Evolutionary conservation across 2,113 vertebrate genomes (phyloP).

Genomic region (Trogon surrucura): DNA sequence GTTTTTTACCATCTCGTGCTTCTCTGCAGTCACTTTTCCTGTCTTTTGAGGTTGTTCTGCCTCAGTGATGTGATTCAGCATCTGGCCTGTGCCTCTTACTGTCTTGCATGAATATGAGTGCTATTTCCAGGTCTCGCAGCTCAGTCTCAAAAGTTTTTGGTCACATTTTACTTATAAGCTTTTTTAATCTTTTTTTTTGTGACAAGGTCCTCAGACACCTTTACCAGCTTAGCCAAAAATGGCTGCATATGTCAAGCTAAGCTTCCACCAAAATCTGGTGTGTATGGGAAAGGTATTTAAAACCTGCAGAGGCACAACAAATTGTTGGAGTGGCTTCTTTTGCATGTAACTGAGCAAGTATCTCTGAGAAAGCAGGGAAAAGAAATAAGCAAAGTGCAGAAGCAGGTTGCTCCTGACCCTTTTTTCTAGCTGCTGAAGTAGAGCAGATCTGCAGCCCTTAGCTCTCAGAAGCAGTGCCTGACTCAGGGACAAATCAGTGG

Average conservation of each 20-base stretch:
- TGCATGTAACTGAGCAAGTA: not conserved
- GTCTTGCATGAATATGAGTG: not conserved
- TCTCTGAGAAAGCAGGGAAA: not conserved
- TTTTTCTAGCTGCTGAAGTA: not conserved
- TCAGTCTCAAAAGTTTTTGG: not conserved
- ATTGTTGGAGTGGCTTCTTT: not conserved
- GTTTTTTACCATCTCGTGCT: not conserved
- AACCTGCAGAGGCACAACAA: not conserved
- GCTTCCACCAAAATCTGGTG: not conserved
- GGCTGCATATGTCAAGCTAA: not conserved
- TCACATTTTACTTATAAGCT: not conserved
- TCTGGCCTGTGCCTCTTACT: not conserved
- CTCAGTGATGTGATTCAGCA: not conserved
- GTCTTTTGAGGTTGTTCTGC: not conserved
- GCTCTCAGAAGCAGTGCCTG: not conserved
- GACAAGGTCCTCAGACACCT: not conserved
- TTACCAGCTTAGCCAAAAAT: not conserved
- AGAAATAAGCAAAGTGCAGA: not conserved
- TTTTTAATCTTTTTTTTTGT: not conserved
- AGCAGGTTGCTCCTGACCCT: not conserved
- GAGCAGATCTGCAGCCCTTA: not conserved
- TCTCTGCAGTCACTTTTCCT: not conserved
- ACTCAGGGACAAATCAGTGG: not conserved
- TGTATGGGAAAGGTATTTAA: not conserved
- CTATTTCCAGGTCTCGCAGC: not conserved